phyloP scores from a whole-genome alignment of 2,113 vertebrate genomes.

The Siniperca chuatsi region DNA sequence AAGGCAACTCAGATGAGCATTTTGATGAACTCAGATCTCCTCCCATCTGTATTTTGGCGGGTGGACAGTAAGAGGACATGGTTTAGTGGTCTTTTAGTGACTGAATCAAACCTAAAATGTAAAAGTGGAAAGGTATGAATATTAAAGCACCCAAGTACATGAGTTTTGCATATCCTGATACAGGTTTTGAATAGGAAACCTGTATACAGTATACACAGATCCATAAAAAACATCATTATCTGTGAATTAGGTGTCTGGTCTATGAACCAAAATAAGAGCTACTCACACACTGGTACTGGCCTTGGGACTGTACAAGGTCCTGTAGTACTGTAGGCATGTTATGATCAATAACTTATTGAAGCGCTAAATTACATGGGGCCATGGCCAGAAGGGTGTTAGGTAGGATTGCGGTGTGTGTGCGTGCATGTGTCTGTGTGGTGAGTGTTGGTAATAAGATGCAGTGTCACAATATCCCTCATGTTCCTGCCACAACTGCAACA shows the following conservation, averaged over 20 bases:
- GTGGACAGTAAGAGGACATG: not conserved
- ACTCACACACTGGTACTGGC: not conserved
- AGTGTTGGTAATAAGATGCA: not conserved
- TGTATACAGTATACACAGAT: not conserved
- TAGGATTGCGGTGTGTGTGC: not conserved
- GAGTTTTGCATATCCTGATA: not conserved
- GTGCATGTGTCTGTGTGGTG: not conserved
- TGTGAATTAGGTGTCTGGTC: not conserved
- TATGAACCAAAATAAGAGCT: not conserved
- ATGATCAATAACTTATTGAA: slow-evolving; percentile 50
- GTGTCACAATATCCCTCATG: not conserved
- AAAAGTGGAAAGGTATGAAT: not conserved
- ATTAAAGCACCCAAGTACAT: not conserved
- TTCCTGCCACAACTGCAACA: not conserved
- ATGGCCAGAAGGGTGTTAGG: slow-evolving; percentile 12
- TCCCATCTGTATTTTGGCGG: not conserved
- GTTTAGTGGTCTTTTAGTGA: not conserved
- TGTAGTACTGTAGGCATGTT: slow-evolving; percentile 17
- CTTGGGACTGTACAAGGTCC: slow-evolving; percentile 22
- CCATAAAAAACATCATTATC: not conserved
- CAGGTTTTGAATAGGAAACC: not conserved
- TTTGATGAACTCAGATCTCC: not conserved
- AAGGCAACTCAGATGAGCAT: not conserved
- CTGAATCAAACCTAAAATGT: not conserved
- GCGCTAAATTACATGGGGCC: slow-evolving; percentile 27